Evolutionary conservation across 2,888 invertebrate species (phyloP), one percentile per base, ranked within the genome.

Genomic region (Pinctada fucata): DNA sequence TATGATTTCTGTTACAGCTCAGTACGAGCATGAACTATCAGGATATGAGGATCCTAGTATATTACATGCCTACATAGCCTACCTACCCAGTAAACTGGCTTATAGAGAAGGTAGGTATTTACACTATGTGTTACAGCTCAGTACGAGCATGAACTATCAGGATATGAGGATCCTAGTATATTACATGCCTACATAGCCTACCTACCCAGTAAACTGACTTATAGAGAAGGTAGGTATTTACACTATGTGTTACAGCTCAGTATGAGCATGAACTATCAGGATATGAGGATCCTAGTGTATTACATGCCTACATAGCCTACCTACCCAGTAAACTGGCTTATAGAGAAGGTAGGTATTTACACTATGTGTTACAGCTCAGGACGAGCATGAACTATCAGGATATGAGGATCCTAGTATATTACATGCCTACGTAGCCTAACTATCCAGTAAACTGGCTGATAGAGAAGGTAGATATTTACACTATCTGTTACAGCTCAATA

Each of bases 381-480:
- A 88, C 79, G 91, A 92, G 65, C 90, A 90, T 86, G 92, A 92
- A 78, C 82, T 92, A 78, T 87, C 87, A n/a, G 92, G 92, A 3
- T 91, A 87, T 86, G 92, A 92, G 83, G 92, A 92, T 75, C 91
- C 91, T 3, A 89, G 87, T 78, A 88, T 92, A 49, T 87, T 92
- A 0, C 90, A 91, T 85, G 91, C 92, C 47, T 92, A 92, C 85
- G 91, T 92, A 68, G 88, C 91, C 48, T 92, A 89, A 79, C 64
- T 78, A 8, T 90, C 91, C 48, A 91, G 90, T 79, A 88, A 88
- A 72, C 84, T 90, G 68, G 92, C 92, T 3, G 91, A 89, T 82
- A 91, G 89, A 81, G 92, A 92, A 87, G 91, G 91, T 92, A 65
- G n/a, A n/a, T n/a, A n/a, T n/a, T n/a, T n/a, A n/a, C n/a, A n/a